These are phyloP conservation scores for Lithophane socia DNA, from an alignment of 2,888 invertebrate genomes.

Conservation along the genomic window DNA sequence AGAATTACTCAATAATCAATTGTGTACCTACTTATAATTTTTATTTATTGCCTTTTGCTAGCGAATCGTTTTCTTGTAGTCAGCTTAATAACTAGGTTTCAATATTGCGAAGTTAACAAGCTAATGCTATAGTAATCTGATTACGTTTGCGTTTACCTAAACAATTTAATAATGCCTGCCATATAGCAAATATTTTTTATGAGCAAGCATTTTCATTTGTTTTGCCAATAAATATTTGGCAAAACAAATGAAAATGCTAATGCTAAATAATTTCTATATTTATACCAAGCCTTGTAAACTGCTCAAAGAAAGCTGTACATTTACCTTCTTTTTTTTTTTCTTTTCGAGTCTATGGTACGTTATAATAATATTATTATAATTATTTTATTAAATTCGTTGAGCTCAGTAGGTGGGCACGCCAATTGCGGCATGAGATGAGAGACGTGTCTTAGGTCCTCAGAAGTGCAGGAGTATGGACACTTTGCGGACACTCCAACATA, in stretches of 20 bases:
- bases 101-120: conserved; percentile 23
- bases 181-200: neutral
- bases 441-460: too few relatives aligned
- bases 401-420: too few relatives aligned
- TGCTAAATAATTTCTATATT: neutral
- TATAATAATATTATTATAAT: too few relatives aligned
- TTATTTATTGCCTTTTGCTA: conserved; percentile 18
- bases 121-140: conserved; percentile 17
- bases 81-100: conserved; percentile 55
- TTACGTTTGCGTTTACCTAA: conserved; percentile 37
- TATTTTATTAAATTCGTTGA: too few relatives aligned
- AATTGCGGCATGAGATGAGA: too few relatives aligned
- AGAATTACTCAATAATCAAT: neutral
- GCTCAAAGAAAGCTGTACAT: neutral
- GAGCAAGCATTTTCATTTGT: neutral
- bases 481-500: too few relatives aligned
- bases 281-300: neutral
- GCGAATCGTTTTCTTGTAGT: conserved; percentile 17
- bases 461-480: too few relatives aligned
- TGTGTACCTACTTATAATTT: conserved; percentile 10
- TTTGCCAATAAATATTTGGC: neutral
- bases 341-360: too few relatives aligned
- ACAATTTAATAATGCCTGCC: conserved; percentile 21
- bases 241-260: too few relatives aligned
- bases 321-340: too few relatives aligned